Base-by-base conservation (phyloP, 2,888 invertebrate species). In the Heliconius hortense region DNA sequence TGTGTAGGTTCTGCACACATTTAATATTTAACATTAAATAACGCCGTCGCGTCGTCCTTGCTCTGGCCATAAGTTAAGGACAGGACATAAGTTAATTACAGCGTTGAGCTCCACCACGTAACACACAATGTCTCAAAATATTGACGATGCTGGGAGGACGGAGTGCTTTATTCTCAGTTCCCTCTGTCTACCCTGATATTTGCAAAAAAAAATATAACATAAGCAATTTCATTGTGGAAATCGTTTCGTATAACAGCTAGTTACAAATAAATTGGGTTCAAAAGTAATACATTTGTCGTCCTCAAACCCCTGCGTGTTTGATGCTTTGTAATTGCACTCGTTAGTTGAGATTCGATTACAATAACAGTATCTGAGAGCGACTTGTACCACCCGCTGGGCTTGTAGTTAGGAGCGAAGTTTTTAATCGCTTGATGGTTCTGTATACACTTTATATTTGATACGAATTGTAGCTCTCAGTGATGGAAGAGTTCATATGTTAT, bases 281-380 rank as follows among this genome's bases (percentile, higher is more conserved):
- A 71, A 71, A 62, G 60, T 71, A 71, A 71, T 71, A 71, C 71
- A 71, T 71, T 71, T 71, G 71, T 60, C 56, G 35, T 59, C 53
- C 35, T 59, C 62, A 28, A 60, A 18, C 70, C 71, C 74, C 74
- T 70, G 35, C 56, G n/a, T 56, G 75, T 71, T 75, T 64, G 63
- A 70, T 75, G 26, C 70, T 53, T 74, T 71, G 71, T 72, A 77
- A 71, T 62, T 62, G 76, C 59, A 73, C 59, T 71, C 48, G 74
- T 73, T 66, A 74, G 63, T 71, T 81, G 81, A 86, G 89, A 82
- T 76, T 83, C 82, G 84, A 86, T 87, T 85, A 83, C 81, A 85
- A 84, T 87, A 85, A 87, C 84, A 81, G 82, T 82, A 85, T 85
- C 84, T 84, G 83, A 78, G 76, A 70, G 21, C 76, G 71, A 72